phyloP scores from a whole-genome alignment of 23 tunicate species.

The Halocynthia roretzi region DNA sequence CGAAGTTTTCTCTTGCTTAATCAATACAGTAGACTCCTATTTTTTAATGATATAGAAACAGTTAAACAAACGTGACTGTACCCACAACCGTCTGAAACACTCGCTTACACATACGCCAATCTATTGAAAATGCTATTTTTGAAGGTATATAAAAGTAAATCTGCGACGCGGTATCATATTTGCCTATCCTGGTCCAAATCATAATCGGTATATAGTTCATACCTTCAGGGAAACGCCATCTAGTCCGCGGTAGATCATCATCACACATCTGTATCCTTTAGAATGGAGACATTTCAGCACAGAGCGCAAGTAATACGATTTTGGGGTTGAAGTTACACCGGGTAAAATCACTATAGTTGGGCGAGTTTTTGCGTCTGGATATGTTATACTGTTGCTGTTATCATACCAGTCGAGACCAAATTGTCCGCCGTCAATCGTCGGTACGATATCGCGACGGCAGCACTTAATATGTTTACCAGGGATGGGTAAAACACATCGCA shows the following conservation, averaged over 20 bases:
- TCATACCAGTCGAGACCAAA: constrained; percentile 64
- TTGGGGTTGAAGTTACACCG: constrained; percentile 61
- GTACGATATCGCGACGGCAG: constrained; percentile 36
- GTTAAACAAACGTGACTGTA: too few relatives aligned
- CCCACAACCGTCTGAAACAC: too few relatives aligned
- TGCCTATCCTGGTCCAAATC: too few relatives aligned
- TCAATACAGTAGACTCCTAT: too few relatives aligned
- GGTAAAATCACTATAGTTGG: constrained; percentile 69
- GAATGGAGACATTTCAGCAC: constrained; percentile 20
- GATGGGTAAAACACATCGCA: constrained; percentile 11
- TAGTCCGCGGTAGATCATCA: constrained; percentile 78
- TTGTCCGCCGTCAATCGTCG: constrained; percentile 65
- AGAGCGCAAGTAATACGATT: constrained; percentile 35
- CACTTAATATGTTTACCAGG: too few relatives aligned
- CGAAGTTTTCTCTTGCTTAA: too few relatives aligned
- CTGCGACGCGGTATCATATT: too few relatives aligned
- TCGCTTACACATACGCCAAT: too few relatives aligned
- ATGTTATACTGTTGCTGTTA: constrained; percentile 4
- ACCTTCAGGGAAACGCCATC: constrained; percentile 34
- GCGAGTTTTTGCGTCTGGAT: constrained; percentile 5
- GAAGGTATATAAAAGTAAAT: too few relatives aligned
- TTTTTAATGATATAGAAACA: too few relatives aligned
- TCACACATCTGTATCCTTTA: constrained; percentile 39
- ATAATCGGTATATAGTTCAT: background rate
- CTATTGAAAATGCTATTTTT: too few relatives aligned